Conservation (phyloP, 1,140 invertebrate genomes). For the Drosophila sulfurigaster region DNA sequence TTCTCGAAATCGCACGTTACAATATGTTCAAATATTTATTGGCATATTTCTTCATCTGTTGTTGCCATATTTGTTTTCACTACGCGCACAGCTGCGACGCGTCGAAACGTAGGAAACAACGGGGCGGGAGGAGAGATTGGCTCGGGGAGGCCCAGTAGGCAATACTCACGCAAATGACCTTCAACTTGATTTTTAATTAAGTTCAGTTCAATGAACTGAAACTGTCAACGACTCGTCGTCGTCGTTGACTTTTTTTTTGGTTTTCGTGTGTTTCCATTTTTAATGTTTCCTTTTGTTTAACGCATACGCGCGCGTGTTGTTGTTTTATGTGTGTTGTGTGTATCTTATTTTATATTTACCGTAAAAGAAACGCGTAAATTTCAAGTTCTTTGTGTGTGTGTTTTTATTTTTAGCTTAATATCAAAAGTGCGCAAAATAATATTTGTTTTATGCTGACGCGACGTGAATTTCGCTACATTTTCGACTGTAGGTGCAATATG, state of each 20-base stretch:
- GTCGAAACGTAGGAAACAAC: background rate
- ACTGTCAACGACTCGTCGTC: conserved; percentile 63
- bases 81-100: conserved; percentile 35
- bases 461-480: conserved; percentile 4
- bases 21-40: conserved; percentile 43
- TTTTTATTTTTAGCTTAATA: conserved; percentile 33
- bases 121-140: background rate
- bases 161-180: conserved; percentile 63
- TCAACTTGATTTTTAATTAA: conserved; percentile 84
- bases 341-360: conserved; percentile 27
- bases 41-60: conserved; percentile 39
- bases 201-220: conserved; percentile 79
- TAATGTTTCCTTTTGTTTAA: conserved; percentile 48
- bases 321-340: conserved; percentile 26
- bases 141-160: conserved; percentile 4
- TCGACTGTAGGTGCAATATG: background rate
- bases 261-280: conserved; percentile 52
- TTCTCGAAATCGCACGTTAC: conserved; percentile 20
- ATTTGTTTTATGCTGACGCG: conserved; percentile 15
- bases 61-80: conserved; percentile 38
- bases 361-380: conserved; percentile 29
- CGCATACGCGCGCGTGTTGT: conserved; percentile 16
- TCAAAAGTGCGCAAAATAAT: conserved; percentile 1
- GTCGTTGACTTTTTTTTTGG: conserved; percentile 9
- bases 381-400: conserved; percentile 29